A percentile compares a stretch with the other conserved stretches of the same genome.
Evolutionary conservation across 2,797 vertebrate genomes (phyloP).

Genomic region (Oryzias sinensis): DNA sequence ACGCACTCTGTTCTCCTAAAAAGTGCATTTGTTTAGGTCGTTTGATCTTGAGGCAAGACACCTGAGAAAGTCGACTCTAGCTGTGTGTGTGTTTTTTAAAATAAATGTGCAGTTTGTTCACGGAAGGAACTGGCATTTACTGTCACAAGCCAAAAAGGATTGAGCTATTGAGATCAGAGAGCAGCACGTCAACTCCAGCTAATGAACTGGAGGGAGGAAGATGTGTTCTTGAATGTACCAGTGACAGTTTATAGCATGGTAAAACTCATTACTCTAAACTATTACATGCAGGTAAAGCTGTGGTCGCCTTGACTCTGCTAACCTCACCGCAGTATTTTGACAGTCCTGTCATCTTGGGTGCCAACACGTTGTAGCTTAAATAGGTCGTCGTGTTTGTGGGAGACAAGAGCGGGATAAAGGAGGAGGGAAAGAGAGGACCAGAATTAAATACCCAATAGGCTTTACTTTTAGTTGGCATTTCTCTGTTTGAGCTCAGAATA

Average conservation of each 20-base stretch:
- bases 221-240: conserved; percentile 31
- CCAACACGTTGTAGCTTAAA: conserved; percentile 63
- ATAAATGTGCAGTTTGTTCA: conserved; percentile 1
- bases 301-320: conserved; percentile 48
- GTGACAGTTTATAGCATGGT: conserved; percentile 54
- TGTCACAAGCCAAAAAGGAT: conserved; percentile 29
- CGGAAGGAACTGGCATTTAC: conserved; percentile 44
- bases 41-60: conserved; percentile 52
- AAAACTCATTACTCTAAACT: conserved; percentile 59
- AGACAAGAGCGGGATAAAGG: conserved; percentile 20
- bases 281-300: conserved; percentile 58
- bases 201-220: conserved; percentile 46
- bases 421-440: conserved; percentile 12
- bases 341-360: conserved; percentile 61
- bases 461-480: conserved; percentile 57
- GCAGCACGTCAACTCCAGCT: conserved; percentile 25
- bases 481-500: conserved; percentile 54
- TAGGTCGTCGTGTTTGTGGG: conserved; percentile 67
- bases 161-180: conserved; percentile 31
- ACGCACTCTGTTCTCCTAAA: conserved; percentile 22
- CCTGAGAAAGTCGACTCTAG: conserved; percentile 38
- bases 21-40: conserved; percentile 30
- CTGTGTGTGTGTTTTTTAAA: conserved; percentile 32
- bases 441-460: conserved; percentile 47
- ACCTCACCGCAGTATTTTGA: conserved; percentile 64